These are phyloP conservation scores for Gari tellinella DNA, from an alignment of 2,888 invertebrate species.

Conservation along the genomic window DNA sequence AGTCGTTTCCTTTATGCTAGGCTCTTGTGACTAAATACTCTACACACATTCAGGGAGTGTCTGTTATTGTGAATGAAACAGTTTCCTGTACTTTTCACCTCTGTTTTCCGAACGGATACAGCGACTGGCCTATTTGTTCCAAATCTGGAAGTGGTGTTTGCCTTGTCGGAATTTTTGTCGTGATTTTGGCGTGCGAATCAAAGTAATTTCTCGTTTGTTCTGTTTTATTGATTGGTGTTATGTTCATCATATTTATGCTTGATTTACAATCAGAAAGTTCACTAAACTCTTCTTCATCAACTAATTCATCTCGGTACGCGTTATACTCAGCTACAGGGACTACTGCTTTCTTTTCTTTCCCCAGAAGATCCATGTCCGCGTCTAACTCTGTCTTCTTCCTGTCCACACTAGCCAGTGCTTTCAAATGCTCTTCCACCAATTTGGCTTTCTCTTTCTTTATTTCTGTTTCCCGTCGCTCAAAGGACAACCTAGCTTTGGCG, in stretches of 20 bases:
- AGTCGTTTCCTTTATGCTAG: conserved; percentile 16
- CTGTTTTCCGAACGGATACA: conserved; percentile 19
- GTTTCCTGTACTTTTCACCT: conserved; percentile 1
- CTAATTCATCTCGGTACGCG: background rate
- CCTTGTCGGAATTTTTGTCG: too few relatives aligned
- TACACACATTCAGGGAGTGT: conserved; percentile 23
- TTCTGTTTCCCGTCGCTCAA: background rate
- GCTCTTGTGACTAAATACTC: conserved; percentile 16
- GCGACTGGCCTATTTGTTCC: background rate
- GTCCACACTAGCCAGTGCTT: background rate
- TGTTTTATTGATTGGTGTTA: too few relatives aligned
- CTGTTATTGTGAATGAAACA: conserved; percentile 30
- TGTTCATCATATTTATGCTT: too few relatives aligned
- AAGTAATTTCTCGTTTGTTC: too few relatives aligned
- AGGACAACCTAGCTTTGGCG: background rate
- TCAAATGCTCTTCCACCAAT: background rate
- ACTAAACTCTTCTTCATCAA: too few relatives aligned
- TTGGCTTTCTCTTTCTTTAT: background rate
- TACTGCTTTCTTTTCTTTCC: background rate
- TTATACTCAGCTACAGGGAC: conserved; percentile 1
- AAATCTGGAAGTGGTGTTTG: too few relatives aligned
- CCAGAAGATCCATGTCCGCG: background rate
- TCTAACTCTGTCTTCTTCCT: background rate
- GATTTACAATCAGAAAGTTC: too few relatives aligned
- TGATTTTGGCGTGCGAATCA: too few relatives aligned